Conservation (phyloP, 1,140 invertebrate species). For the Bathynomus jamesi region DNA sequence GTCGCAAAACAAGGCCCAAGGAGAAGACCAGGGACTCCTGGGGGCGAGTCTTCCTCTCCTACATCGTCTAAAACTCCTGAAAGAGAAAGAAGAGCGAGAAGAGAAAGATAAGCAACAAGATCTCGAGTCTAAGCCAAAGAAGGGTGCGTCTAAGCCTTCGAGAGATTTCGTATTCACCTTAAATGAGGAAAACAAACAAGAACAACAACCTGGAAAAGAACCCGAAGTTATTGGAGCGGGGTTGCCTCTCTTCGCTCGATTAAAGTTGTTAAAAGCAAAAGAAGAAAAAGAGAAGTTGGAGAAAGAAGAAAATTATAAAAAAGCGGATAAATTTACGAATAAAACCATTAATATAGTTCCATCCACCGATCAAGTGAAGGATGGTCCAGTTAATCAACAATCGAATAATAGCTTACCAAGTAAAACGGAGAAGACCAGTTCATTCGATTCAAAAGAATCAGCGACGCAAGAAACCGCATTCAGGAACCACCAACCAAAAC, state of each 20-base stretch:
- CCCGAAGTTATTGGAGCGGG: conserved; percentile 37
- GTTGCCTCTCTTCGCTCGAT: conserved; percentile 37
- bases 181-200: conserved; percentile 10
- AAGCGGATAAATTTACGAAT: too few species aligned
- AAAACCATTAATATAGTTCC: too few species aligned
- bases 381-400: background rate
- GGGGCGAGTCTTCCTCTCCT: conserved; percentile 67
- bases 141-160: background rate
- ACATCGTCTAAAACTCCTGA: conserved; percentile 66
- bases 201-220: conserved; percentile 27
- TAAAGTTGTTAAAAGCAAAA: conserved; percentile 37
- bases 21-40: conserved; percentile 53
- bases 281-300: conserved; percentile 35
- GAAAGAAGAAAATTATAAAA: conserved; percentile 20
- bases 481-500: background rate
- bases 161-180: background rate
- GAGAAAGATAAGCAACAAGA: conserved; percentile 37
- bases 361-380: background rate
- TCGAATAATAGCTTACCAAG: too few species aligned
- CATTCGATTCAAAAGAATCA: background rate
- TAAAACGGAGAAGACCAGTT: background rate
- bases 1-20: conserved; percentile 41
- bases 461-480: background rate
- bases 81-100: conserved; percentile 66
- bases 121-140: conserved; percentile 15